Evolutionary conservation across 30 jellyfish, hydroid and myxozoan genomes (phyloP), one percentile per base, ranked within the genome.

Genomic region (Cassiopea andromeda): DNA sequence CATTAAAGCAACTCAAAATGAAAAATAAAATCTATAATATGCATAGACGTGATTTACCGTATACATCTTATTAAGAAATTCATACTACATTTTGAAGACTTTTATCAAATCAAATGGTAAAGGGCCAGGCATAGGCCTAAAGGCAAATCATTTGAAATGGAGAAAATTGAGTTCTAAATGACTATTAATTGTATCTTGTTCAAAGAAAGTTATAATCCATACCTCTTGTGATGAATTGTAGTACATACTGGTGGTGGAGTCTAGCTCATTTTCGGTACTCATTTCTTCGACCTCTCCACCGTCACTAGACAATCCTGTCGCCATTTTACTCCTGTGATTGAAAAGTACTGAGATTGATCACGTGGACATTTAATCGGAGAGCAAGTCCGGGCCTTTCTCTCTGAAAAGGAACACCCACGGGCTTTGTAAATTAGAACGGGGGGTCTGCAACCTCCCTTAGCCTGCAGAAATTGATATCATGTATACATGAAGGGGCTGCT

Each of bases 301-400:
- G 46, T 86, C 87, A 15, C 89, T 78, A 69, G 80, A 59, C 75
- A 43, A 57, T 46, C 88, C 89, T 27, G 93, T 68, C 93, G 93
- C 93, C 93, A 86, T 86, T 86, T 86, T 86, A 85, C 69, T 75
- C 47, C 80, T 76, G 54, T 73, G 92, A 85, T 75, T 48, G 73
- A 54, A 60, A 67, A 58, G 68, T 69, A 79, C 89, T n/a, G 81
- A 80, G 83, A 74, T 60, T 83, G 93, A 77, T 86, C 93, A 86
- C 93, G 93, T 86, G 93, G 93, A 54, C 69, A 61, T 27, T 61
- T 81, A 81, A 81, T 81, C 90, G 90, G 90, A 68, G 81, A 81
- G 90, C 64, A 50, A 2, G 5, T 5, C 90, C 82, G 82, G 90
- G 79, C 90, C 78, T 81, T 67, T 80, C 82, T 67, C 67, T 64